phyloP scores from a whole-genome alignment of 2,797 vertebrate species.

The Bradypodion pumilum region DNA sequence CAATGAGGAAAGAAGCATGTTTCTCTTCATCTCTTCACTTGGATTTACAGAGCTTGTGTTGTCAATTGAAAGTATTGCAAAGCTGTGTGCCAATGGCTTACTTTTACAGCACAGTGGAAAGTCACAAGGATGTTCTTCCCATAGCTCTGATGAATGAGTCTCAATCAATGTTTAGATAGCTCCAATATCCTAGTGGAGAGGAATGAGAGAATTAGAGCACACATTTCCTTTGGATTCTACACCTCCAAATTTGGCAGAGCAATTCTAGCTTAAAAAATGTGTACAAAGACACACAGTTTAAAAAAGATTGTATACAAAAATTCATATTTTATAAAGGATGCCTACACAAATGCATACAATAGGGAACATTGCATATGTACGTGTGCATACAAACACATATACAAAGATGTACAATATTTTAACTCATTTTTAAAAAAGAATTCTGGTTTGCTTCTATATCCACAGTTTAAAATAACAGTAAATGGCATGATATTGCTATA shows the following conservation, averaged over 20 bases:
- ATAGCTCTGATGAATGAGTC: background rate
- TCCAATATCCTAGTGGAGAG: background rate
- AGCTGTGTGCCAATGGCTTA: background rate
- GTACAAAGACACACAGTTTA: background rate
- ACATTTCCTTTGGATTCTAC: background rate
- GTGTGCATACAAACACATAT: too few relatives aligned
- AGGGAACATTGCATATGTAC: background rate
- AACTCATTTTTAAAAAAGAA: too few relatives aligned
- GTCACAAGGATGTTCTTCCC: background rate
- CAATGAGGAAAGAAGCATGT: background rate
- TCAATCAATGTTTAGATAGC: background rate
- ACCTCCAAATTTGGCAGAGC: background rate
- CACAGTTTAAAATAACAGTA: too few relatives aligned
- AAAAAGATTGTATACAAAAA: background rate
- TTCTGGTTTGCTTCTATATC: too few relatives aligned
- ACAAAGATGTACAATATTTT: too few relatives aligned
- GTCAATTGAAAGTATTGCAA: too few relatives aligned
- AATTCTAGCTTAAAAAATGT: background rate
- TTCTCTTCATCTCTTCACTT: background rate
- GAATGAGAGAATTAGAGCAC: background rate
- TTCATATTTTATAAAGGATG: background rate
- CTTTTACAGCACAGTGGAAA: background rate
- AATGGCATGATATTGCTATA: too few relatives aligned
- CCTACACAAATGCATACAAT: background rate
- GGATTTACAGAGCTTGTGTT: too few relatives aligned